Evolutionary conservation across 2,888 invertebrate species (phyloP).

Genomic region (Cephus spinipes): DNA sequence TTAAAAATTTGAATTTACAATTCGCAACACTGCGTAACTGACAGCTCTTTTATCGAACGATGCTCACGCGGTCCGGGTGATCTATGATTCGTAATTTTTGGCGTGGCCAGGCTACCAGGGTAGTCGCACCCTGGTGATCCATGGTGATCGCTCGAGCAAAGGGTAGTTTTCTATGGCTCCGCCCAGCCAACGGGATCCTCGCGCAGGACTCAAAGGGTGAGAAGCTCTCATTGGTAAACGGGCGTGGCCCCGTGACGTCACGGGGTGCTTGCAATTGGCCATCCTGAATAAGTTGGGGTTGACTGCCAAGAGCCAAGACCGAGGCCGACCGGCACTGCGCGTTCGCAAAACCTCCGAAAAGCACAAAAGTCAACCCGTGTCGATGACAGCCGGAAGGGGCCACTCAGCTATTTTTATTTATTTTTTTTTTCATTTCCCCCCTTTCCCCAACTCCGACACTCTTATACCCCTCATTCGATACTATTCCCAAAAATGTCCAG

Average conservation of each 20-base stretch:
- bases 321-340: background rate
- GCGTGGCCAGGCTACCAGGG: constrained; percentile 16
- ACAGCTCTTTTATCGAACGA: constrained; percentile 19
- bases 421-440: background rate
- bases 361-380: constrained; percentile 21
- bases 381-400: constrained; percentile 3
- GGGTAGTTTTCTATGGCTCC: constrained; percentile 21
- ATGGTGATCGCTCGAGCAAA: constrained; percentile 21
- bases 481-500: background rate
- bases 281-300: constrained; percentile 11
- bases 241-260: constrained; percentile 38
- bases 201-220: constrained; percentile 5
- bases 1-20: background rate
- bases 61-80: constrained; percentile 40
- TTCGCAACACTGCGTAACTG: background rate
- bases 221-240: constrained; percentile 38
- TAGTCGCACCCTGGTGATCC: constrained; percentile 20
- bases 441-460: background rate
- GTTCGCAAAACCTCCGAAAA: constrained; percentile 5
- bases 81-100: constrained; percentile 54
- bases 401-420: background rate
- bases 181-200: constrained; percentile 19
- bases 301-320: background rate
- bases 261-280: constrained; percentile 43
- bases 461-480: background rate